Evolutionary conservation across 2,888 invertebrate species (phyloP), one percentile per base, ranked within the genome.

Genomic region (Morpho helenor): DNA sequence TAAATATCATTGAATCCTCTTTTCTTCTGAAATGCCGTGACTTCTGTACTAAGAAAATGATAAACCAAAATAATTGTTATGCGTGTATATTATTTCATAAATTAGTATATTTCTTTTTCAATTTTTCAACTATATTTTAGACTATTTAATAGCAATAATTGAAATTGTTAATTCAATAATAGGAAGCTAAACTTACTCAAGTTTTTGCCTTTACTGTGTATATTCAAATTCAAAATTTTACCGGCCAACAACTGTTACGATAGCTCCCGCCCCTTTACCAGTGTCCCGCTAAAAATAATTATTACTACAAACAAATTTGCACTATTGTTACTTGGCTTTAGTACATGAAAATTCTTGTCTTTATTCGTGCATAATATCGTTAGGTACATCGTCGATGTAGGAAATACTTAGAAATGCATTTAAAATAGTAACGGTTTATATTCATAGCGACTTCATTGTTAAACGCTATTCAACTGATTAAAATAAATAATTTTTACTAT

Each of bases 271-370:
- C 61, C 53, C 64, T 57, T 62, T 62, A 55, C 59, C 60, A 59
- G 59, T 54, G 71, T 73, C 67, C 67, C 66, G 71, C 68, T 66
- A 73, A 68, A 55, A 44, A 16, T 48, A 55, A 79, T 78, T 74
- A 77, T 77, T 74, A 76, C 81, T 84, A 85, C 74, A 80, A 87
- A 83, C 82, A 80, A 84, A 82, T 49, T 66, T 74, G 58, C 59
- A 57, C 66, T 67, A 66, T 68, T 68, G 66, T 66, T 59, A 66
- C 60, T 64, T 61, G 56, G 52, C 52, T 51, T 57, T 49, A 43
- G 51, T 41, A 53, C 47, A 57, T 49, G 48, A 51, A 56, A 58
- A 56, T 44, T 41, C 56, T 53, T 57, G 45, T 58, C 55, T 49
- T 43, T 53, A 54, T 63, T 59, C 63, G 59, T 63, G 59, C 42